Base-by-base conservation (phyloP, 2,888 invertebrate species). In the Diarsia mendica region DNA sequence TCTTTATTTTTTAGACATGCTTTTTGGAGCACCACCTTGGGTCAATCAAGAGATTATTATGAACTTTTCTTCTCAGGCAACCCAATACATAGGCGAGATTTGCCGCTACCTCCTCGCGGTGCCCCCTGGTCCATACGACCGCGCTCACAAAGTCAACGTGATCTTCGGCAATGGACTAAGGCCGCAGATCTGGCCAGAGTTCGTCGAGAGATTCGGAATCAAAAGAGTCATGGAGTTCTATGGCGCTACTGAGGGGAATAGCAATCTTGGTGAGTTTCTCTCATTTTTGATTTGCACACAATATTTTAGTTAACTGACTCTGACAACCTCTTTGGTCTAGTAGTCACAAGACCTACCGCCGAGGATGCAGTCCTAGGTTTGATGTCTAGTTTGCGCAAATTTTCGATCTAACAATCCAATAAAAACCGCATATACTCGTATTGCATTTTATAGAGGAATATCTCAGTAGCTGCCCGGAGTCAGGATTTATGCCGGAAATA, bases 221-320 rank as follows among this genome's bases (percentile, higher is more conserved):
- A 96, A 97, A 69, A 96, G 97, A 55, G 98, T 99, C 61, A 97
- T 98, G 68, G 99, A 99, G 94, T 98, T 99, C 90, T 99, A 99
- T 93, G 99, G 99, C 1, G 98, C 99, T 1, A 99, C 99, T 0
- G 99, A 99, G 93, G 99, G 99, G 80, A 99, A 99, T 91, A 98
- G 99, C 49, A 99, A 99, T 96, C 97, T 99, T 75, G 97, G 98
- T 98, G 94, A 95, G 94, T 86, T 58, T 8, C 4, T 2, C 9
- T 23, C 13, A 39, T 0, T 49, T 49, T 53, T n/a, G 9, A 67
- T 49, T 18, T 49, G 23, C 3, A 18, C 2, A 23, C 2, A 10
- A 8, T 15, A n/a, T 23, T 51, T 18, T 20, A 23, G 18, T 15
- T 48, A 2, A 18, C 8, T 58, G 28, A 28, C 3, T 15, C 6